phyloP scores from a whole-genome alignment of 1,140 invertebrate species.

The Branchinecta lynchi region DNA sequence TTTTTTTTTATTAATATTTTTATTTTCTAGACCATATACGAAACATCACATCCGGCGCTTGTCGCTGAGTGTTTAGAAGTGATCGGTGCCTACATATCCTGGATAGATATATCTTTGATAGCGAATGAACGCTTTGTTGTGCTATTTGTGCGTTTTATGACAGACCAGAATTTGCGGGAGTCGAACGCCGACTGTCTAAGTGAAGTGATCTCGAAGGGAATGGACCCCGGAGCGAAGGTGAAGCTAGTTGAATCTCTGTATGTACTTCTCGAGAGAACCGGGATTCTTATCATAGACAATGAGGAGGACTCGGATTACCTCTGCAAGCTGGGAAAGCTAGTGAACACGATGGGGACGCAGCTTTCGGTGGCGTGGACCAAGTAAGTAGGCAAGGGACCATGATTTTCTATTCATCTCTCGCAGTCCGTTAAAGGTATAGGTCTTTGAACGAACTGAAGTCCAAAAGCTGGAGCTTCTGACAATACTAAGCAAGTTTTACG shows the following conservation, averaged over 20 bases:
- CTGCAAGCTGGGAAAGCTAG: slow-evolving; percentile 36
- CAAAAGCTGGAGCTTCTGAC: slow-evolving; percentile 3
- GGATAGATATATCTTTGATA: slow-evolving; percentile 44
- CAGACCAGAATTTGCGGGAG: slow-evolving; percentile 31
- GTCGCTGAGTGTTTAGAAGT: slow-evolving; percentile 38
- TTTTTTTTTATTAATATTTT: slow-evolving; percentile 14
- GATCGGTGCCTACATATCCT: slow-evolving; percentile 41
- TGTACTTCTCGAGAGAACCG: slow-evolving; percentile 32
- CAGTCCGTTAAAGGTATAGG: background rate
- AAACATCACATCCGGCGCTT: slow-evolving; percentile 31
- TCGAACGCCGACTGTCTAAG: slow-evolving; percentile 40
- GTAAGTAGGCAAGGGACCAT: slow-evolving; percentile 17
- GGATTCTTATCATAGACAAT: slow-evolving; percentile 30
- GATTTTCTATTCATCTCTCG: slow-evolving; percentile 13
- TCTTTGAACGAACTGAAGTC: slow-evolving; percentile 21
- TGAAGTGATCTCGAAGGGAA: slow-evolving; percentile 41
- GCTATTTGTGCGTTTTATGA: slow-evolving; percentile 36
- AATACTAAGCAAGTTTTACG: too few relatives aligned
- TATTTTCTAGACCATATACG: slow-evolving; percentile 29
- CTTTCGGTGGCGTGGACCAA: slow-evolving; percentile 29
- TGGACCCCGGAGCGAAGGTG: slow-evolving; percentile 41
- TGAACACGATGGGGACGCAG: slow-evolving; percentile 38
- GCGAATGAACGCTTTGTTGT: slow-evolving; percentile 41
- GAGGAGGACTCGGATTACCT: slow-evolving; percentile 39
- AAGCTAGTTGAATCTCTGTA: slow-evolving; percentile 41